Conservation (phyloP, 2,797 vertebrate genomes). For the Setipinna tenuifilis region DNA sequence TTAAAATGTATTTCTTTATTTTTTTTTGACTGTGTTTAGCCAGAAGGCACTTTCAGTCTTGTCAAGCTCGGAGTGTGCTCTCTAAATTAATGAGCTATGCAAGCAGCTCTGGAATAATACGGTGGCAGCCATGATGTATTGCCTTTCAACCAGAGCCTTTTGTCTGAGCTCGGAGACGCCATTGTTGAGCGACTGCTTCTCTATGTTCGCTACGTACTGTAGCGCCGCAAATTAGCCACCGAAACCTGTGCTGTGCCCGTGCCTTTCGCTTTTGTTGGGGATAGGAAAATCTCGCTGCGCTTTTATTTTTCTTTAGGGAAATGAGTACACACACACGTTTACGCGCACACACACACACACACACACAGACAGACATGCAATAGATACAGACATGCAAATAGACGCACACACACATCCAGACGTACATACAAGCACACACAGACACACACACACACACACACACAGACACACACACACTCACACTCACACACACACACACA, state of each 20-base stretch:
- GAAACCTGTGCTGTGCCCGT: constrained; percentile 32
- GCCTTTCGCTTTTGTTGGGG: constrained; percentile 41
- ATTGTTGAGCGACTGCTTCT: constrained; percentile 39
- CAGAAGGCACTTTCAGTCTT: constrained; percentile 36
- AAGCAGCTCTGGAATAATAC: constrained; percentile 45
- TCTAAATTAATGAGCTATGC: constrained; percentile 48
- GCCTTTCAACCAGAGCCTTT: constrained; percentile 50
- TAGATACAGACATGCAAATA: background rate
- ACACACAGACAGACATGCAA: background rate
- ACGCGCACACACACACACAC: background rate
- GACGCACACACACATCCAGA: no score
- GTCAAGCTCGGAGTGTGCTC: constrained; percentile 37
- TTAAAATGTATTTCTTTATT: background rate
- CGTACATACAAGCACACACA: background rate
- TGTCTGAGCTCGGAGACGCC: constrained; percentile 47
- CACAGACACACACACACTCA: background rate
- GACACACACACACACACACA: background rate
- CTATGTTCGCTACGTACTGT: constrained; percentile 28
- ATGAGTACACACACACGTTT: background rate
- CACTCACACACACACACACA: constrained; percentile 4
- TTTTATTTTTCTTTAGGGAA: constrained; percentile 33
- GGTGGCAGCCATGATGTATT: constrained; percentile 50
- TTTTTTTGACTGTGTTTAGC: constrained; percentile 32
- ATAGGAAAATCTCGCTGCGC: constrained; percentile 59
- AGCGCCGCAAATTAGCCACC: constrained; percentile 46